These are phyloP conservation scores for Coptotermes formosanus DNA, from an alignment of 1,140 invertebrate species.

Conservation along the genomic window DNA sequence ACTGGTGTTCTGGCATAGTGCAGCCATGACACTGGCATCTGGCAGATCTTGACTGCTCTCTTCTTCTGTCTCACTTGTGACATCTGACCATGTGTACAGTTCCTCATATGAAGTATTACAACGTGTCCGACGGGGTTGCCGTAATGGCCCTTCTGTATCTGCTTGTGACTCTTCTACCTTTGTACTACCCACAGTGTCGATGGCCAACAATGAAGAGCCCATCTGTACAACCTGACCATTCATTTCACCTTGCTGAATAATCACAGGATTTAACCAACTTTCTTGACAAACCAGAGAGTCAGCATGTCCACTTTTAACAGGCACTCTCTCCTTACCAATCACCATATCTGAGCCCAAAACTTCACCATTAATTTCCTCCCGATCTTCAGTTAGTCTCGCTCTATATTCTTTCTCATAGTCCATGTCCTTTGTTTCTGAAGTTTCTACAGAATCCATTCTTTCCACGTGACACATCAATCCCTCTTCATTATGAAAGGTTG, in stretches of 20 bases:
- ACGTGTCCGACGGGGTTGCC: slow-evolving; percentile 22
- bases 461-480: not conserved
- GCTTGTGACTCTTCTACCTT: not conserved
- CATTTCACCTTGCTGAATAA: not conserved
- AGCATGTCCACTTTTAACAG: not conserved
- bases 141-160: not conserved
- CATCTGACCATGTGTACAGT: slow-evolving; percentile 32
- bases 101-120: slow-evolving; percentile 32
- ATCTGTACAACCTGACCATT: not conserved
- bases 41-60: slow-evolving; percentile 14
- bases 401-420: too few relatives aligned
- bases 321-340: not conserved
- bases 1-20: not conserved
- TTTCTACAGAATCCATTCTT: not conserved
- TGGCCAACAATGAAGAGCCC: not conserved
- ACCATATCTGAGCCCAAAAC: not conserved
- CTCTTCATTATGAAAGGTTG: not conserved
- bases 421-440: not conserved
- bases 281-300: not conserved
- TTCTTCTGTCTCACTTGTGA: slow-evolving; percentile 30
- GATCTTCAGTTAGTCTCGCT: too few relatives aligned
- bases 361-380: not conserved
- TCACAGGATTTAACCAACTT: not conserved
- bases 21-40: not conserved
- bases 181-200: not conserved